These are phyloP conservation scores for Halcyon leucocephala DNA, from an alignment of 2,797 vertebrate genomes.

Conservation along the genomic window DNA sequence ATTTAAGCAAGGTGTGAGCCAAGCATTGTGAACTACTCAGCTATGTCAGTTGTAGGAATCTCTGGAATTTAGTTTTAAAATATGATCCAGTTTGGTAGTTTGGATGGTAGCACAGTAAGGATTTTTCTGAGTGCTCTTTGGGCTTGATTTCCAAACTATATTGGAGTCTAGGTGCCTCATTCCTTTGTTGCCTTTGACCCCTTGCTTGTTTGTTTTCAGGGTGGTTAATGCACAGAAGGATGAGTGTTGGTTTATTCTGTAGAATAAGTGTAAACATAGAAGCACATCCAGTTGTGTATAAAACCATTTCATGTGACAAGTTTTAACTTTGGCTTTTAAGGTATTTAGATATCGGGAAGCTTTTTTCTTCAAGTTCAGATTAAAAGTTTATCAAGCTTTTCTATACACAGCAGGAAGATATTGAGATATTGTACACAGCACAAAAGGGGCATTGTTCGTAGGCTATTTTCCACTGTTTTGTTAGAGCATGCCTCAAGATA, in stretches of 20 bases:
- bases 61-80: conserved; percentile 32
- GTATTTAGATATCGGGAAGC: background rate
- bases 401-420: background rate
- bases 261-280: conserved; percentile 12
- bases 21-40: background rate
- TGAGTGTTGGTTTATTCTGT: background rate
- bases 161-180: background rate
- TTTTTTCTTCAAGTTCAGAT: conserved; percentile 24
- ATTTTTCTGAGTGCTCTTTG: background rate
- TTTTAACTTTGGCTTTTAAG: background rate
- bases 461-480: conserved; percentile 56
- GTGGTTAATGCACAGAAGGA: background rate
- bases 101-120: background rate
- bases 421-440: background rate
- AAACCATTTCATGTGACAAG: background rate
- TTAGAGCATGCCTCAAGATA: conserved; percentile 56
- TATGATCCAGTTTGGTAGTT: conserved; percentile 13
- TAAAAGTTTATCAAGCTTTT: conserved; percentile 1
- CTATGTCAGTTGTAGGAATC: background rate
- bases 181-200: background rate
- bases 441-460: conserved; percentile 56
- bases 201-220: background rate
- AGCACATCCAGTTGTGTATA: background rate
- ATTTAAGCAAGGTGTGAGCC: background rate
- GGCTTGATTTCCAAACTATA: background rate